Conservation (phyloP, 2,888 invertebrate species). For the Heliothis peltigera region DNA sequence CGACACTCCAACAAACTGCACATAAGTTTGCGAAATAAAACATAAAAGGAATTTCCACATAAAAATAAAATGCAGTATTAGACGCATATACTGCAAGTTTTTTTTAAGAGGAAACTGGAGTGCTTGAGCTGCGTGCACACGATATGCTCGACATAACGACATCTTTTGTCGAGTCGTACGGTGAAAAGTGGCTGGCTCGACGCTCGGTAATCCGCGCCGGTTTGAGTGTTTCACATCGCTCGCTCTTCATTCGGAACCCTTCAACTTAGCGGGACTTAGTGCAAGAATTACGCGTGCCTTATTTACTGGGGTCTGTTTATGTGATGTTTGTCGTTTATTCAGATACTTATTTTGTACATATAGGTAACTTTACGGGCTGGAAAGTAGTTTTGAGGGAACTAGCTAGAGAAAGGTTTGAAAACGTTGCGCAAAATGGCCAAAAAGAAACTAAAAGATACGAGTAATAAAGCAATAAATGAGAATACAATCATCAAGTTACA, state of each 20-base stretch:
- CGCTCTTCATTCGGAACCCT: conserved; percentile 80
- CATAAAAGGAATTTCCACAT: conserved; percentile 34
- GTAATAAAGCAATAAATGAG: too few species aligned
- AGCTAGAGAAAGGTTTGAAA: too few species aligned
- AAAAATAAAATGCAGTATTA: conserved; percentile 49
- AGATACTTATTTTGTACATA: conserved; percentile 7
- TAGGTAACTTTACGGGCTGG: too few species aligned
- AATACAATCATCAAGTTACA: too few species aligned
- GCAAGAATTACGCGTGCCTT: conserved; percentile 50
- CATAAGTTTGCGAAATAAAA: conserved; percentile 39
- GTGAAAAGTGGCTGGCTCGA: conserved; percentile 64
- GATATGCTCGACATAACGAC: conserved; percentile 73
- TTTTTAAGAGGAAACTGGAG: conserved; percentile 64
- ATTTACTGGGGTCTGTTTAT: conserved; percentile 34
- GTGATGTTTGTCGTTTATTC: conserved; percentile 10
- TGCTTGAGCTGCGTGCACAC: conserved; percentile 60
- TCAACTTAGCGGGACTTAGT: conserved; percentile 71
- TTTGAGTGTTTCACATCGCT: conserved; percentile 79
- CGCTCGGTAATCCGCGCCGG: conserved; percentile 76
- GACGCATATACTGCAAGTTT: conserved; percentile 60
- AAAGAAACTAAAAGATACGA: too few species aligned
- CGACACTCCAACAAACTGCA: conserved; percentile 31
- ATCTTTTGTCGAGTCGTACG: conserved; percentile 78
- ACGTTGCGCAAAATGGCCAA: too few species aligned
- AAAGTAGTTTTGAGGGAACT: too few species aligned